Conservation (phyloP, 2,888 invertebrate species). For the Hemaris fuciformis region DNA sequence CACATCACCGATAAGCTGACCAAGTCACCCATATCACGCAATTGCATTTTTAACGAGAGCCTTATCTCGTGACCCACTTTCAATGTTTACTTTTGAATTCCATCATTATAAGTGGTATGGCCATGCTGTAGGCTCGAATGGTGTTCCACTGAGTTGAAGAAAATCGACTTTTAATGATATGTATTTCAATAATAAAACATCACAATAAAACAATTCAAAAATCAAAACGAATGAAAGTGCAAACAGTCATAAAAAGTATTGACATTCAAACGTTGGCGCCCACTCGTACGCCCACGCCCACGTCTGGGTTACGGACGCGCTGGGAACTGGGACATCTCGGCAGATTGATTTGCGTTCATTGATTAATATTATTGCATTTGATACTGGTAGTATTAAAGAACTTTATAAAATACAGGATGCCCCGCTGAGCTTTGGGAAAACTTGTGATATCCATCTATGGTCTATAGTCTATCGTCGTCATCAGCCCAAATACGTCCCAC, state of each 20-base stretch:
- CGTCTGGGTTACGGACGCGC: not conserved
- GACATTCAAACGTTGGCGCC: not conserved
- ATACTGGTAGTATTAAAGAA: too few relatives aligned
- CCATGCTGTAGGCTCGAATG: too few relatives aligned
- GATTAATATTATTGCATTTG: not conserved
- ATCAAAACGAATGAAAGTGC: not conserved
- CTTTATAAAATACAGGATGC: too few relatives aligned
- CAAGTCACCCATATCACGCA: not conserved
- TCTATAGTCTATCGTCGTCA: too few relatives aligned
- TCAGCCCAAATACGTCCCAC: too few relatives aligned
- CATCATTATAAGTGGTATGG: not conserved
- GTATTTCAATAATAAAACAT: too few relatives aligned
- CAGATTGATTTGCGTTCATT: not conserved
- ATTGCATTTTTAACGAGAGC: not conserved
- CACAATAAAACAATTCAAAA: too few relatives aligned
- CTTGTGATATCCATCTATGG: too few relatives aligned
- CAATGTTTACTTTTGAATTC: not conserved
- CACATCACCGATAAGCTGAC: not conserved
- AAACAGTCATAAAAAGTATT: not conserved
- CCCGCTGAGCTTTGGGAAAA: too few relatives aligned
- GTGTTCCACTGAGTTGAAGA: not conserved
- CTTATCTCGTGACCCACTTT: not conserved
- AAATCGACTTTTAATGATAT: too few relatives aligned
- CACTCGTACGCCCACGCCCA: not conserved
- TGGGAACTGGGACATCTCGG: constrained; percentile 1